Evolutionary conservation across 2,888 invertebrate genomes (phyloP).

Genomic region (Ctena decussata): DNA sequence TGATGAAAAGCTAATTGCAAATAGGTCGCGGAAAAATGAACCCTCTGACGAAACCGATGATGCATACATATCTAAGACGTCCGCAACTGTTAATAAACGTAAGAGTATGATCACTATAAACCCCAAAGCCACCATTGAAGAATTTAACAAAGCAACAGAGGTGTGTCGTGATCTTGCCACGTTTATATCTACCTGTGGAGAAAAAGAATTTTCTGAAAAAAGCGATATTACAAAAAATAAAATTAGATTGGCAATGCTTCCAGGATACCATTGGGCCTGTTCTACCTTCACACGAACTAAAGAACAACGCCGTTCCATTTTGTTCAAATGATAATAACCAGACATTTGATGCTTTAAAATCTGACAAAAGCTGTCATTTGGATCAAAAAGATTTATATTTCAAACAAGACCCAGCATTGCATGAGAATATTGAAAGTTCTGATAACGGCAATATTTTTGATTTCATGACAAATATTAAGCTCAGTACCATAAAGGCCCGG

Average conservation of each 20-base stretch:
- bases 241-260: neutral
- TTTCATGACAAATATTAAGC: neutral
- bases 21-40: slow-evolving; percentile 8
- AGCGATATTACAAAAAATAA: neutral
- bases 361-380: too few relatives aligned
- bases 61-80: neutral
- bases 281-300: too few relatives aligned
- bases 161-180: neutral
- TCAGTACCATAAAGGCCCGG: neutral
- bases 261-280: neutral
- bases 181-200: slow-evolving; percentile 1
- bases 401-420: too few relatives aligned
- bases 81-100: neutral
- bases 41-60: neutral
- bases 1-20: neutral
- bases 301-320: too few relatives aligned
- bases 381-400: too few relatives aligned
- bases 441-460: neutral
- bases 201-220: neutral
- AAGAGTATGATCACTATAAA: neutral
- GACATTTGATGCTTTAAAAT: too few relatives aligned
- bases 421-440: too few relatives aligned
- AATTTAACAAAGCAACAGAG: neutral
- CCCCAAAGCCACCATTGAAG: neutral
- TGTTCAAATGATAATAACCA: too few relatives aligned